Evolutionary conservation across 2,113 vertebrate species (phyloP).

Genomic region (chimpanzee (Pan troglodytes)): NHGRI_mPanTro3-v2.1_pri NC_072401.2:172813001-172813500

Average conservation of each 20-base stretch:
- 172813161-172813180: background rate
- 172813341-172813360: background rate
- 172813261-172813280: background rate
- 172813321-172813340: background rate
- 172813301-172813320: background rate
- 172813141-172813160: background rate
- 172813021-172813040: background rate
- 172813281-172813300: background rate
- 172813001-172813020: background rate
- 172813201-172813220: background rate
- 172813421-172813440: background rate
- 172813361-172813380: background rate
- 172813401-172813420: background rate
- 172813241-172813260: background rate
- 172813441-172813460: background rate
- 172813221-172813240: background rate
- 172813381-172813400: background rate
- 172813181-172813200: background rate
- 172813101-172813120: background rate
- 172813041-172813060: background rate
- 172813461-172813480: background rate
- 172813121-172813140: background rate
- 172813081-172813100: background rate
- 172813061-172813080: background rate
- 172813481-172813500: background rate